These are phyloP conservation scores for Limnephilus rhombicus DNA, from an alignment of 2,888 invertebrate genomes.

Conservation along the genomic window DNA sequence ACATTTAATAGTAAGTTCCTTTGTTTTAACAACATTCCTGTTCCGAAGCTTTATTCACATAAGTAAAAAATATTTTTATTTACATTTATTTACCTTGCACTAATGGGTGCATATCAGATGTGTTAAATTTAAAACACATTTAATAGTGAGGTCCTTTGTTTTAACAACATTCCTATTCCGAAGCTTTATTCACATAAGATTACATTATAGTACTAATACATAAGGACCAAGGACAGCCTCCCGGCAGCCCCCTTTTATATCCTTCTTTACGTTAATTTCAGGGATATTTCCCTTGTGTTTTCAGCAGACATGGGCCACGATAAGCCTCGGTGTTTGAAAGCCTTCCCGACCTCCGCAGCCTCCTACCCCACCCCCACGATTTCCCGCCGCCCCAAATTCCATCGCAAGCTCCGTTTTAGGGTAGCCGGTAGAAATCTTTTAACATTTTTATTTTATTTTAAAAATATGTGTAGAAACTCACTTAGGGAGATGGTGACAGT, in stretches of 20 bases:
- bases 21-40: not conserved
- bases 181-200: not conserved
- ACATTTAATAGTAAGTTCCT: not conserved
- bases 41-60: not conserved
- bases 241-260: not conserved
- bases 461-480: not conserved
- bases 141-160: not conserved
- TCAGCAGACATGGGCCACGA: slow-evolving; percentile 32
- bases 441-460: not conserved
- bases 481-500: no score
- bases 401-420: not conserved
- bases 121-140: no score
- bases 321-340: slow-evolving; percentile 31
- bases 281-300: slow-evolving; percentile 29
- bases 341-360: not conserved
- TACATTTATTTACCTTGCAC: no score
- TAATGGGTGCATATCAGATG: no score
- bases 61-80: no score
- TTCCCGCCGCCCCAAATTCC: not conserved
- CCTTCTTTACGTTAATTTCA: slow-evolving; percentile 35
- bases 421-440: not conserved
- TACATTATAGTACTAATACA: not conserved
- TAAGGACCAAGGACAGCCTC: not conserved
- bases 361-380: not conserved
- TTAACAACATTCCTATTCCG: not conserved